These are phyloP conservation scores for Anthophora plumipes DNA, from an alignment of 2,888 invertebrate genomes.

Conservation along the genomic window DNA sequence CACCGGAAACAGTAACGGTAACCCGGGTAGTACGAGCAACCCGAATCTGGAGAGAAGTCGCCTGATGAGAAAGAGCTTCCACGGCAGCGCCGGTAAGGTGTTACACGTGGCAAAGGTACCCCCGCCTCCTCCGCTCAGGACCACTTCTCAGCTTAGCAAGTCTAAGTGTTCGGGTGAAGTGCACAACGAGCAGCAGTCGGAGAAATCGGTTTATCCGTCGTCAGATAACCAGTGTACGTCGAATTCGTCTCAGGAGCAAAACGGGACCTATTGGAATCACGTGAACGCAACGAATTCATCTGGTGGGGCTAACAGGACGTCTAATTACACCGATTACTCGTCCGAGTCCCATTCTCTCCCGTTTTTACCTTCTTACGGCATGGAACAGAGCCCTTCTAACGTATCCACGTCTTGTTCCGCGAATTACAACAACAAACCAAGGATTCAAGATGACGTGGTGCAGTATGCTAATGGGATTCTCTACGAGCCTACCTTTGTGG, in stretches of 20 bases:
- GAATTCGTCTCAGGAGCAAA: constrained; percentile 83
- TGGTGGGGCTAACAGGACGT: constrained; percentile 64
- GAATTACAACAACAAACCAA: constrained; percentile 76
- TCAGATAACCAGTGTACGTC: constrained; percentile 68
- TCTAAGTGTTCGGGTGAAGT: constrained; percentile 88
- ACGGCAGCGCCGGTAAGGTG: constrained; percentile 93
- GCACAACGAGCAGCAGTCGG: constrained; percentile 81
- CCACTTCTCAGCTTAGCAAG: constrained; percentile 93
- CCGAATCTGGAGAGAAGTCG: constrained; percentile 94
- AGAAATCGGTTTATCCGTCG: constrained; percentile 71
- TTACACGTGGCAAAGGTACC: constrained; percentile 93
- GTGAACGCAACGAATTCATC: constrained; percentile 72
- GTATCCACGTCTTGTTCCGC: constrained; percentile 67
- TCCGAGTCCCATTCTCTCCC: constrained; percentile 88
- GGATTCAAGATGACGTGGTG: constrained; percentile 84
- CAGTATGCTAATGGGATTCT: constrained; percentile 85
- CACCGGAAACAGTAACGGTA: constrained; percentile 84
- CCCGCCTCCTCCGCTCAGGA: constrained; percentile 93
- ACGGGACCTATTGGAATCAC: constrained; percentile 80
- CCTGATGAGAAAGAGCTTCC: constrained; percentile 95
- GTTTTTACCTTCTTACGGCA: constrained; percentile 87
- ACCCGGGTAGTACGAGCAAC: constrained; percentile 87
- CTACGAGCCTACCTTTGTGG: constrained; percentile 86
- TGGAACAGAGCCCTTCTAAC: constrained; percentile 73
- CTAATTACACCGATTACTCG: constrained; percentile 79